Evolutionary conservation across 1,140 invertebrate species (phyloP).

Genomic region (Zaprionus africanus): DNA sequence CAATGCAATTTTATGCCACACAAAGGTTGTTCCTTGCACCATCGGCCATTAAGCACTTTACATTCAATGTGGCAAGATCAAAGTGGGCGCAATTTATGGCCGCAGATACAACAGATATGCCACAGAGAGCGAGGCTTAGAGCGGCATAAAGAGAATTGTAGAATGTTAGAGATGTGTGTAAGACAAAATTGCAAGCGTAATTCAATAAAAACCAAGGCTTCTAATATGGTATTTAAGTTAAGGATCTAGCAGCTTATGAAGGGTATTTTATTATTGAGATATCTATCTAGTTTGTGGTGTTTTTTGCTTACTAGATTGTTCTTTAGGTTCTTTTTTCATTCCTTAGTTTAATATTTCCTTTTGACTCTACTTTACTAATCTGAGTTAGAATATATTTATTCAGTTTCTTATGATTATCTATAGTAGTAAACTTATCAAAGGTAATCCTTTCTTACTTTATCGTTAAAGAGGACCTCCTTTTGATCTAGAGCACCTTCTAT

Average conservation of each 20-base stretch:
- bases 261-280: neutral
- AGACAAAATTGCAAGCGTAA: conserved; percentile 11
- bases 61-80: conserved; percentile 82
- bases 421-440: neutral
- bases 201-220: neutral
- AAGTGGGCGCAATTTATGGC: conserved; percentile 77
- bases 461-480: too few species aligned
- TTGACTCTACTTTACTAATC: too few species aligned
- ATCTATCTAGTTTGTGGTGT: neutral
- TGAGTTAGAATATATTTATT: neutral
- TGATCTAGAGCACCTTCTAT: too few species aligned
- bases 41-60: conserved; percentile 78
- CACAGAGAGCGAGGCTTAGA: conserved; percentile 30
- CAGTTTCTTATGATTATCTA: neutral
- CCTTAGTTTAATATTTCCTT: too few species aligned
- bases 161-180: conserved; percentile 5
- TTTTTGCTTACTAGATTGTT: too few species aligned
- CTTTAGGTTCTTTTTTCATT: too few species aligned
- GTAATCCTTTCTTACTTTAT: too few species aligned
- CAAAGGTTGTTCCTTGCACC: conserved; percentile 65
- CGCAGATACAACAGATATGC: conserved; percentile 66
- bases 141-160: neutral
- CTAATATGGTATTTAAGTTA: neutral
- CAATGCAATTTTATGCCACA: conserved; percentile 76
- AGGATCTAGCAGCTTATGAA: neutral